phyloP scores from a whole-genome alignment of 2,113 vertebrate species.

The Paralichthys olivaceus region DNA sequence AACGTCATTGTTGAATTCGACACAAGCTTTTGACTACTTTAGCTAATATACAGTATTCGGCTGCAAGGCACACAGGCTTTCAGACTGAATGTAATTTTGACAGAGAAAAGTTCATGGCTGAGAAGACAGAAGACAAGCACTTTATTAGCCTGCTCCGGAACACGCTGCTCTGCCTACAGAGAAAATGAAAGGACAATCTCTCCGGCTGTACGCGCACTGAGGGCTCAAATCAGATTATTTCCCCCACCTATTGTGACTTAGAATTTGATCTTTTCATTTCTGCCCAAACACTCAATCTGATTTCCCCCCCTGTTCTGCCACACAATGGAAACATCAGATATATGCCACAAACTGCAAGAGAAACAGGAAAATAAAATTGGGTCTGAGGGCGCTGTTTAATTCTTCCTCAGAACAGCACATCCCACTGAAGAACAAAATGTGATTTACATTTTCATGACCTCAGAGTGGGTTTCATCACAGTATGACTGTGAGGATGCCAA shows the following conservation, averaged over 20 bases:
- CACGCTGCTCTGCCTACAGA: constrained; percentile 57
- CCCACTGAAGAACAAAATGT: constrained; percentile 60
- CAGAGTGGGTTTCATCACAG: constrained; percentile 66
- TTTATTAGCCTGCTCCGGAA: constrained; percentile 65
- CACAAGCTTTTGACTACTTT: constrained; percentile 29
- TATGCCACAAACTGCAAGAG: constrained; percentile 1
- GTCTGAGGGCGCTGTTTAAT: constrained; percentile 35
- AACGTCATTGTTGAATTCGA: constrained; percentile 30
- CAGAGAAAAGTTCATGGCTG: constrained; percentile 66
- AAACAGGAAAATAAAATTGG: background rate
- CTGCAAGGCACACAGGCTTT: constrained; percentile 44
- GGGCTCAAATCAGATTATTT: constrained; percentile 66
- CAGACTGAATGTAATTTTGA: constrained; percentile 62
- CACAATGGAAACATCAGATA: constrained; percentile 40
- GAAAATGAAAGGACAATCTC: constrained; percentile 69
- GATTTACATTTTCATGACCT: constrained; percentile 73
- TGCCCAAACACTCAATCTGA: constrained; percentile 51
- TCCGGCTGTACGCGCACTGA: constrained; percentile 40
- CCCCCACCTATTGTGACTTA: constrained; percentile 50
- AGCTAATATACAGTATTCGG: constrained; percentile 43
- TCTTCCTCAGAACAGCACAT: constrained; percentile 41
- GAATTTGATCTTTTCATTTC: constrained; percentile 64
- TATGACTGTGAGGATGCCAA: constrained; percentile 73
- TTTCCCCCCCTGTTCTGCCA: constrained; percentile 40
- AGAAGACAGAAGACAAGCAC: constrained; percentile 70